These are phyloP conservation scores for Battus philenor DNA, from an alignment of 1,140 invertebrate genomes.

Conservation along the genomic window DNA sequence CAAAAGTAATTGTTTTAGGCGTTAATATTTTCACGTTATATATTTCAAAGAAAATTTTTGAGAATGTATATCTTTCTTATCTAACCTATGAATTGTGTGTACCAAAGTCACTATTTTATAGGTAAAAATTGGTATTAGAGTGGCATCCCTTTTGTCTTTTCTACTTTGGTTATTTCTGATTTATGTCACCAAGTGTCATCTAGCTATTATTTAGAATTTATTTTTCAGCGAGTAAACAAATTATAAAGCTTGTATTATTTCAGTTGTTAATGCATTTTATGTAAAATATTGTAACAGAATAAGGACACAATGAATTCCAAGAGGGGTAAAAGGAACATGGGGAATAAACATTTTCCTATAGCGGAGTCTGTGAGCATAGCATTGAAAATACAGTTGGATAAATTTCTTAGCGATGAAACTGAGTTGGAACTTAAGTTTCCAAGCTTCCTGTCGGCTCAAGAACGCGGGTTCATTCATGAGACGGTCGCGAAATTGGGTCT, in stretches of 20 bases:
- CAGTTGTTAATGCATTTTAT: not conserved
- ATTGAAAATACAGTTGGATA: slow-evolving; percentile 77
- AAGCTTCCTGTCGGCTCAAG: slow-evolving; percentile 83
- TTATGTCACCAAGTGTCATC: not conserved
- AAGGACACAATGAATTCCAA: slow-evolving; percentile 72
- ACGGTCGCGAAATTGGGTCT: slow-evolving; percentile 80
- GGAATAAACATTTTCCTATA: slow-evolving; percentile 60
- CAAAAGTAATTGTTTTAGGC: too few species aligned
- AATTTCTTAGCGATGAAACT: slow-evolving; percentile 79
- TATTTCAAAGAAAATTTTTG: too few species aligned
- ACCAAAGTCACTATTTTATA: too few species aligned
- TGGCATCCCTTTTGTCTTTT: too few species aligned
- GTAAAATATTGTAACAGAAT: slow-evolving; percentile 1
- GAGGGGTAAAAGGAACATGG: slow-evolving; percentile 48
- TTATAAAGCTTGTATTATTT: not conserved
- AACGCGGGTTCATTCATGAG: slow-evolving; percentile 87
- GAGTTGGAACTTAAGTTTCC: slow-evolving; percentile 81
- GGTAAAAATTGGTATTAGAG: too few species aligned
- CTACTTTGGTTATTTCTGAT: too few species aligned
- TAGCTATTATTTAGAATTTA: slow-evolving; percentile 8
- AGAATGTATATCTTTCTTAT: too few species aligned
- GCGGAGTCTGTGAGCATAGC: slow-evolving; percentile 69
- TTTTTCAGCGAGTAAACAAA: slow-evolving; percentile 1
- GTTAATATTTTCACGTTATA: too few species aligned
- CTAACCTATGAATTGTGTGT: too few species aligned